Percentiles rank a stretch among this genome's conserved stretches.
Evolutionary conservation across 2,797 vertebrate species (phyloP).

Genomic region (Helarctos malayanus): DNA sequence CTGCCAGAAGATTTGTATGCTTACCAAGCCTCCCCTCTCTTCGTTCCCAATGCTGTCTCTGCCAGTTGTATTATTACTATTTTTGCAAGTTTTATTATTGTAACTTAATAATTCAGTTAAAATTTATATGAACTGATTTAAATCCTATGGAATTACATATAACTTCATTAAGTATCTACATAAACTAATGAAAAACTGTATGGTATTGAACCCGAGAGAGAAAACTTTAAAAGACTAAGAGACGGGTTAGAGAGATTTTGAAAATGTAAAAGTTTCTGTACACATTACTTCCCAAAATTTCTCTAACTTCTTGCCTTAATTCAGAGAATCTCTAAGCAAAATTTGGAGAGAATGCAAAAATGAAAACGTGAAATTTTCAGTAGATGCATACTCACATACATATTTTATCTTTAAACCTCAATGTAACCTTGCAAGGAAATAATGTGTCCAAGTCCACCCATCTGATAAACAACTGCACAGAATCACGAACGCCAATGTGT

Average conservation of each 20-base stretch:
- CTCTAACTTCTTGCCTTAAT: neutral
- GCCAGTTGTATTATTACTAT: neutral
- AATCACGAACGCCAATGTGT: neutral
- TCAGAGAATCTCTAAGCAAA: slow-evolving; percentile 41
- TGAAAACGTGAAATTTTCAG: neutral
- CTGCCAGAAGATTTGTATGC: neutral
- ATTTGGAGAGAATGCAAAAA: neutral
- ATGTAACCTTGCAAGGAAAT: slow-evolving; percentile 32
- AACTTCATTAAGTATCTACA: neutral
- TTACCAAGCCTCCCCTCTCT: neutral
- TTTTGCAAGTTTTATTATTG: neutral
- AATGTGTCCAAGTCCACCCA: neutral
- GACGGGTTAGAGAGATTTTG: neutral
- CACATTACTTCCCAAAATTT: neutral
- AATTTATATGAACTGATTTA: neutral
- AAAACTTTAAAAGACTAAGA: neutral
- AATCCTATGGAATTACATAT: neutral
- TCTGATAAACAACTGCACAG: neutral
- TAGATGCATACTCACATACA: neutral
- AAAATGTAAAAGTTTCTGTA: neutral
- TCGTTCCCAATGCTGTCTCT: neutral
- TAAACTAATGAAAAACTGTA: neutral
- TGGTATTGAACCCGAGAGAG: neutral
- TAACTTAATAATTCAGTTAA: neutral
- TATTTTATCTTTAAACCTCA: neutral